Percentiles rank a stretch among this genome's conserved stretches.
These are phyloP conservation scores for Leucania comma DNA, from an alignment of 2,888 invertebrate genomes.

Conservation along the genomic window DNA sequence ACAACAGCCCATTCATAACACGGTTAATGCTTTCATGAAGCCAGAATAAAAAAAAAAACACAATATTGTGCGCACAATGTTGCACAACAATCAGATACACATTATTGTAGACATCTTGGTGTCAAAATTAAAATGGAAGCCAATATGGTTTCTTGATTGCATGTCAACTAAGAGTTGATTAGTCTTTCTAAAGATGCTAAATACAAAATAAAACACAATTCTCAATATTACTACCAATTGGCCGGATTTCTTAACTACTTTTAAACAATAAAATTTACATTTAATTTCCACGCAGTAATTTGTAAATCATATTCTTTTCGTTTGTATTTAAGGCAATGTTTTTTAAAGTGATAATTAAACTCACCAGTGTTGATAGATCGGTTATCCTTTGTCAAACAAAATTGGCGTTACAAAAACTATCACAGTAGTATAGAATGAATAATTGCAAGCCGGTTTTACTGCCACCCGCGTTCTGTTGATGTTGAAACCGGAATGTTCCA, in stretches of 20 bases:
- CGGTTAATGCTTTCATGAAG: no score
- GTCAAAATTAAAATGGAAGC: neutral
- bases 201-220: neutral
- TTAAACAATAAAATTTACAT: neutral
- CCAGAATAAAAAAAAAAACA: no score
- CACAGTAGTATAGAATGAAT: neutral
- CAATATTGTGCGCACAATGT: neutral
- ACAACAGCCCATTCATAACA: neutral
- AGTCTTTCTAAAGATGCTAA: neutral
- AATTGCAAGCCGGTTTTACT: constrained; percentile 10
- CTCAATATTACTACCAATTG: neutral
- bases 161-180: neutral
- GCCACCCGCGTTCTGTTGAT: constrained; percentile 10
- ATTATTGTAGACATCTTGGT: neutral
- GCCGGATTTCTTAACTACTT: neutral
- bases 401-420: neutral
- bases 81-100: neutral
- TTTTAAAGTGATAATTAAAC: constrained; percentile 12
- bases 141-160: constrained; percentile 2
- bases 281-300: neutral
- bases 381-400: constrained; percentile 6
- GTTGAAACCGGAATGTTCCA: constrained; percentile 46
- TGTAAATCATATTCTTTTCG: neutral
- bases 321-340: neutral
- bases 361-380: constrained; percentile 14